phyloP scores from a whole-genome alignment of 35 echinoderm and acorn worm species.

The Heliocidaris tuberculata region DNA sequence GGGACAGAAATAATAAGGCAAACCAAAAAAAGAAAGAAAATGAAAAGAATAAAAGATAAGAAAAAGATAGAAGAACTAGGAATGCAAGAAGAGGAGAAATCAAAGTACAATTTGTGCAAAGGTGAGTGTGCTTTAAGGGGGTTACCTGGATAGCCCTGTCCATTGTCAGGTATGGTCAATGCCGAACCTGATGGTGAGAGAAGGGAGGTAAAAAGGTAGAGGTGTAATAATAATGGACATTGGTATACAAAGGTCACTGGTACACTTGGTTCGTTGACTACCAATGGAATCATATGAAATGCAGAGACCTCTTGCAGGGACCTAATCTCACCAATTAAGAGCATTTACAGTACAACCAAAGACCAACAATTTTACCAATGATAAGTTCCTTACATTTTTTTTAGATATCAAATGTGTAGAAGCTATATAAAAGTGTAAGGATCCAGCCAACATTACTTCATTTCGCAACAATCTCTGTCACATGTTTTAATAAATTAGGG shows the following conservation, averaged over 20 bases:
- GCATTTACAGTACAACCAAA: too few species aligned
- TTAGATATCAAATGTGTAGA: not conserved
- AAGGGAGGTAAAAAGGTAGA: not conserved
- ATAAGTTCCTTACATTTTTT: not conserved
- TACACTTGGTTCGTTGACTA: not conserved
- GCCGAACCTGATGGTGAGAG: not conserved
- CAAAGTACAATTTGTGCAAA: constrained; percentile 11
- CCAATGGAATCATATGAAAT: not conserved
- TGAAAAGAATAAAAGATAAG: not conserved
- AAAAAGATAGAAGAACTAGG: not conserved
- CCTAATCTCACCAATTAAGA: not conserved
- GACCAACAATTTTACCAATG: too few species aligned
- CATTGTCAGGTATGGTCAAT: constrained; percentile 8
- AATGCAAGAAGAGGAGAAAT: not conserved
- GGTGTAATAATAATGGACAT: not conserved
- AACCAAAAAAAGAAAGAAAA: not conserved
- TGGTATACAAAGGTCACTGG: not conserved
- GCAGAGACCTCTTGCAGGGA: not conserved
- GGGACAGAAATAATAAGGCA: not conserved
- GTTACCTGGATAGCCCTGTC: not conserved
- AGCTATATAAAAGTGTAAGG: not conserved
- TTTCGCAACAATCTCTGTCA: too few species aligned
- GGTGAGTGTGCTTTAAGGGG: not conserved
- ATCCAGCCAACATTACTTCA: too few species aligned
- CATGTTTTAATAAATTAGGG: too few species aligned